Percentiles rank a stretch among this genome's conserved stretches.
These are phyloP conservation scores for Platycheirus albimanus DNA, from an alignment of 2,888 invertebrate species.

Conservation along the genomic window DNA sequence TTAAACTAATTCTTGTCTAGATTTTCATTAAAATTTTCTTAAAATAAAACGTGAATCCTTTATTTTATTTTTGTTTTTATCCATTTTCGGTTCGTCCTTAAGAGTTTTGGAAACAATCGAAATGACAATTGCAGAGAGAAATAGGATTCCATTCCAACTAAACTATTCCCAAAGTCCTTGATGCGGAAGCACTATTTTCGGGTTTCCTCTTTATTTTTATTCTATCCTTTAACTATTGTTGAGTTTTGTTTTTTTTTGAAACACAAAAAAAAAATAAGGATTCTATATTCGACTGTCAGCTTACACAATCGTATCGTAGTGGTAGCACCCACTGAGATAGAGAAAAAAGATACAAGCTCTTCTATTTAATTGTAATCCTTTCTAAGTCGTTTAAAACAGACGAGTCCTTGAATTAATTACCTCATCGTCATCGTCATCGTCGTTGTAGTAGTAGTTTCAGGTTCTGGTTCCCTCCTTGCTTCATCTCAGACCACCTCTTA, in stretches of 20 bases:
- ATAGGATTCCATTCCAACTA: constrained; percentile 9
- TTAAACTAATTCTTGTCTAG: constrained; percentile 58
- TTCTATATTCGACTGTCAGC: constrained; percentile 43
- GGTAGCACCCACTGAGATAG: constrained; percentile 18
- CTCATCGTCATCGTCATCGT: constrained; percentile 35
- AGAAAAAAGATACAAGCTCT: constrained; percentile 66
- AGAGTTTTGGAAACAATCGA: constrained; percentile 55
- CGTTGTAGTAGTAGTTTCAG: too few species aligned
- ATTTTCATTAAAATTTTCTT: constrained; percentile 62
- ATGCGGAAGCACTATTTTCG: constrained; percentile 67
- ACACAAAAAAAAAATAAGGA: neutral
- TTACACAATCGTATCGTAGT: constrained; percentile 33
- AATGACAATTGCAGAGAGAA: constrained; percentile 60
- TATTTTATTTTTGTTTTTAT: constrained; percentile 20
- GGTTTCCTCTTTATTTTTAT: constrained; percentile 24
- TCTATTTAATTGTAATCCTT: constrained; percentile 82
- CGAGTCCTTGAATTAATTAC: constrained; percentile 78
- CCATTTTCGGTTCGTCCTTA: constrained; percentile 25
- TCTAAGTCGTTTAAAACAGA: constrained; percentile 83
- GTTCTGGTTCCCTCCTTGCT: too few species aligned
- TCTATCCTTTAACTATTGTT: neutral
- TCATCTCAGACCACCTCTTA: neutral
- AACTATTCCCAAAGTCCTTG: constrained; percentile 56
- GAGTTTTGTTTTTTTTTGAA: constrained; percentile 8
- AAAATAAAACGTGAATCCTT: constrained; percentile 64